Percentiles rank a stretch among this genome's conserved stretches.
Evolutionary conservation across 2,113 vertebrate species (phyloP).

Genomic region (Albula glossodonta): DNA sequence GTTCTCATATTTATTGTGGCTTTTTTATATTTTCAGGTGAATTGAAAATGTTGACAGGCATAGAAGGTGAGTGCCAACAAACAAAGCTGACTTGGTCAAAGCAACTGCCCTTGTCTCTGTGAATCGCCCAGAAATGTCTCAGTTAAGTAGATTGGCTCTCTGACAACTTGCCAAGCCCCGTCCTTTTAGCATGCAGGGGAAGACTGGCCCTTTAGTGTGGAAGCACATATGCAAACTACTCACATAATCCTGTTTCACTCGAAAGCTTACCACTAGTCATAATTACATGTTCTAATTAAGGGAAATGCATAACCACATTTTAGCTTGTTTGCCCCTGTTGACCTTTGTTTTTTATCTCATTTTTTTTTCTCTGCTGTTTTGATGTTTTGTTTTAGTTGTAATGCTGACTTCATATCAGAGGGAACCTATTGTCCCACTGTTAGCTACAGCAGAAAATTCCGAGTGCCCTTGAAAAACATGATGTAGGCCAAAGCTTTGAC

Average conservation of each 20-base stretch:
- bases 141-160: background rate
- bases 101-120: background rate
- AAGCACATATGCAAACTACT: background rate
- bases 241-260: background rate
- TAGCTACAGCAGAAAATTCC: background rate
- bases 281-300: background rate
- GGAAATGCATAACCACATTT: background rate
- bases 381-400: background rate
- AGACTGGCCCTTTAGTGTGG: background rate
- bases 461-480: background rate
- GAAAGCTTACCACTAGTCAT: background rate
- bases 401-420: background rate
- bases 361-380: background rate
- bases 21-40: background rate
- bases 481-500: background rate
- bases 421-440: too few species aligned
- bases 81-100: background rate
- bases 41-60: background rate
- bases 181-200: background rate
- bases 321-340: background rate
- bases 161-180: background rate
- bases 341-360: background rate
- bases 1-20: background rate
- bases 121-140: background rate
- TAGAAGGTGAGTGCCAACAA: background rate